A percentile compares a stretch with the other conserved stretches of the same genome.
Conservation (phyloP, 2,797 vertebrate species). For the Antennarius maculatus region DNA sequence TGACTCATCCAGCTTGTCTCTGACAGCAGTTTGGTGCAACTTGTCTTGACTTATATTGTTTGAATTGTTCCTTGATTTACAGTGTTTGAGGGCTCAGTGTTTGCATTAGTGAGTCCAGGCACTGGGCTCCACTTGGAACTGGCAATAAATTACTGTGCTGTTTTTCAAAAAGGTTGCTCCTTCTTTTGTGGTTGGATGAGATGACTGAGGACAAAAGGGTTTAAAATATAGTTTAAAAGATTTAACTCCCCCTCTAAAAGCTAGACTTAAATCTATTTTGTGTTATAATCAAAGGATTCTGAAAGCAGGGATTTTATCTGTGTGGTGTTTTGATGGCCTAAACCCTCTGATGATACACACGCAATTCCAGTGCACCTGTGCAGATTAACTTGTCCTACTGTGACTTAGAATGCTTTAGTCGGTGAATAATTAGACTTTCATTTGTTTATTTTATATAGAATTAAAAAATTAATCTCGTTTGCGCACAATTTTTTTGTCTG, state of each 20-base stretch:
- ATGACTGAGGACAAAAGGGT: neutral
- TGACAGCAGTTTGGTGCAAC: neutral
- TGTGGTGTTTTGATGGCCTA: too few species aligned
- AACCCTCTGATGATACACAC: too few species aligned
- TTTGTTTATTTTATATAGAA: neutral
- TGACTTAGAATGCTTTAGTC: too few species aligned
- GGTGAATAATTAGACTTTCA: too few species aligned
- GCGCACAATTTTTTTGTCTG: too few species aligned
- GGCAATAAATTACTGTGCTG: constrained; percentile 14
- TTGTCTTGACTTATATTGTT: constrained; percentile 21
- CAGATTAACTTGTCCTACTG: too few species aligned
- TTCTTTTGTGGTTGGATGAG: neutral
- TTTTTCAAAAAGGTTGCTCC: constrained; percentile 3
- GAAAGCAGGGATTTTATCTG: too few species aligned
- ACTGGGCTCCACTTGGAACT: constrained; percentile 4
- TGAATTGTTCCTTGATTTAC: constrained; percentile 26
- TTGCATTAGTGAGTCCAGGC: constrained; percentile 27
- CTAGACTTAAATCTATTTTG: neutral
- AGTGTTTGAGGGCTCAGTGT: constrained; percentile 14
- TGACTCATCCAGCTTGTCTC: constrained; percentile 16
- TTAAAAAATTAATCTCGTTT: neutral
- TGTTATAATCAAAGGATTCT: too few species aligned
- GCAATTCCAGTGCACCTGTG: too few species aligned
- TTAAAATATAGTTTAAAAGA: neutral
- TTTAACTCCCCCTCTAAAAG: neutral